Percentiles rank a stretch among this genome's conserved stretches.
These are phyloP conservation scores for Athene cunicularia DNA, from an alignment of 2,113 vertebrate species.

Conservation along the genomic window DNA sequence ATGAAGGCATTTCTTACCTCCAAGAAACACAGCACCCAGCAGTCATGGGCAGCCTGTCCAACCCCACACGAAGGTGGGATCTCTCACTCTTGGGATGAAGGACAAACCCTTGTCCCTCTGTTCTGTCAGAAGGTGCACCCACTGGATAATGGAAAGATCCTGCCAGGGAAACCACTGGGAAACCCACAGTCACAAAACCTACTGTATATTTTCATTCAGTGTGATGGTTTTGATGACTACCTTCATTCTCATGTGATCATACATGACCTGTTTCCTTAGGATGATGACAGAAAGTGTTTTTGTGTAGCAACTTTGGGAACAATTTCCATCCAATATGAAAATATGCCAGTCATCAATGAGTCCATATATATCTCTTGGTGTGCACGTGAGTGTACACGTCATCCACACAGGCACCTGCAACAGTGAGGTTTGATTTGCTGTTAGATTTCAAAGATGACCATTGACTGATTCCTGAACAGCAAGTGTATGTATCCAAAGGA, in stretches of 20 bases:
- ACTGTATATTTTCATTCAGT: background rate
- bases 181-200: background rate
- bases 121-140: background rate
- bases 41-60: background rate
- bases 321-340: background rate
- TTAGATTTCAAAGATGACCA: background rate
- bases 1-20: background rate
- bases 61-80: background rate
- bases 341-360: background rate
- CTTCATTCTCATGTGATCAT: background rate
- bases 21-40: background rate
- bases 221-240: background rate
- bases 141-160: background rate
- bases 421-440: background rate
- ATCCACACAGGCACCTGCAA: background rate
- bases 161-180: background rate
- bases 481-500: background rate
- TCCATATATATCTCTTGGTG: background rate
- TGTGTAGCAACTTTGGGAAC: background rate
- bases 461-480: background rate
- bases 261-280: background rate
- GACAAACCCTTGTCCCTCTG: background rate
- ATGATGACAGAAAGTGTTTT: background rate
- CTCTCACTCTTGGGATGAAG: background rate
- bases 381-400: rapidly evolving